Evolutionary conservation across 2,888 invertebrate genomes (phyloP).

Genomic region (Trachelus stipa): DNA sequence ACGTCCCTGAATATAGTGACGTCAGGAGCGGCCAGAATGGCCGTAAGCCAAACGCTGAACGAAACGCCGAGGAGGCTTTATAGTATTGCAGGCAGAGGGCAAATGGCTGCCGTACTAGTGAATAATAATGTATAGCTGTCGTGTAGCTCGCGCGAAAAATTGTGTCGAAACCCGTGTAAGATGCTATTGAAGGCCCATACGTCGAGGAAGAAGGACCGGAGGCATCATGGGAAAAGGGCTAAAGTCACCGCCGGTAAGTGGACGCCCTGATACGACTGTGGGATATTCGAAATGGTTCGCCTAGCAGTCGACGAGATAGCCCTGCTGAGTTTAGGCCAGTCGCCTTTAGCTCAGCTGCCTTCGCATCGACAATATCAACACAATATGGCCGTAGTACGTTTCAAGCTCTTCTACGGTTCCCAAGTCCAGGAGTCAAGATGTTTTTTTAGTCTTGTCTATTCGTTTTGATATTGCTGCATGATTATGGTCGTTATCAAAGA

Average conservation of each 20-base stretch:
- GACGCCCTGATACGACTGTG: conserved; percentile 37
- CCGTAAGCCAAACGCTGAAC: conserved; percentile 54
- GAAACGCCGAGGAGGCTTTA: conserved; percentile 40
- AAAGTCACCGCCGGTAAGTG: conserved; percentile 61
- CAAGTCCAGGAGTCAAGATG: not conserved
- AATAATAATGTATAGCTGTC: conserved; percentile 59
- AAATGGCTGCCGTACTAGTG: conserved; percentile 54
- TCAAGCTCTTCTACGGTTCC: not conserved
- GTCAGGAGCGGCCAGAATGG: conserved; percentile 46
- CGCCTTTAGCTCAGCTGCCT: conserved; percentile 19
- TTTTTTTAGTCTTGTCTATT: not conserved
- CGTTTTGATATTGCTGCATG: not conserved
- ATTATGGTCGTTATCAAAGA: not conserved
- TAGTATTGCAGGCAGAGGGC: conserved; percentile 13
- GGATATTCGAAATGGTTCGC: conserved; percentile 46
- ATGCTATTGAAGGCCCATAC: conserved; percentile 61
- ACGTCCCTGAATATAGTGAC: conserved; percentile 34
- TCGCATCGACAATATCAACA: conserved; percentile 21
- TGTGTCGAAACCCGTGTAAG: conserved; percentile 43
- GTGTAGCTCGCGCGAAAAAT: conserved; percentile 35
- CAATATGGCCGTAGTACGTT: conserved; percentile 20
- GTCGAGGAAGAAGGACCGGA: conserved; percentile 54
- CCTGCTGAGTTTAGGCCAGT: conserved; percentile 34
- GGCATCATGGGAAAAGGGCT: conserved; percentile 59
- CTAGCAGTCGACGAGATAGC: conserved; percentile 51